phyloP scores from a whole-genome alignment of 2,888 invertebrate species.

The Ornithoptera alexandrae region DNA sequence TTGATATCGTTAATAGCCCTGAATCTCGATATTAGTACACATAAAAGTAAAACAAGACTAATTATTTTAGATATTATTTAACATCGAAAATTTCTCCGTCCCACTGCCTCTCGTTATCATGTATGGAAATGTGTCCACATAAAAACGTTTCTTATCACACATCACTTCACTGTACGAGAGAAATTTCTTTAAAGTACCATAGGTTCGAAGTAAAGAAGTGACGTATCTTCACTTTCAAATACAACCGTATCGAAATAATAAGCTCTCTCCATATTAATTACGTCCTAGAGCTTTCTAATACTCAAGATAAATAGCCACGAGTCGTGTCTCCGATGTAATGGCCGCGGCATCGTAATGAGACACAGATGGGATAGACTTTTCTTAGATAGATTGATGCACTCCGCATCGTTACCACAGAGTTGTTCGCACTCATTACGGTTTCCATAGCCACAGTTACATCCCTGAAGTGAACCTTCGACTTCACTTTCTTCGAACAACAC shows the following conservation, averaged over 20 bases:
- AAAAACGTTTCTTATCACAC: constrained; percentile 44
- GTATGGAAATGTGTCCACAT: constrained; percentile 33
- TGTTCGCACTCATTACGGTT: constrained; percentile 37
- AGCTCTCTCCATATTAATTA: constrained; percentile 74
- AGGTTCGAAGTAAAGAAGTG: constrained; percentile 51
- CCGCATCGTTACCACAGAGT: constrained; percentile 46
- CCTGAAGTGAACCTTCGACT: constrained; percentile 23
- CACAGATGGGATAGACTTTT: constrained; percentile 49
- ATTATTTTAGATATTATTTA: constrained; percentile 25
- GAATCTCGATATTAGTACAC: constrained; percentile 4
- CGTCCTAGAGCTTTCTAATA: constrained; percentile 67
- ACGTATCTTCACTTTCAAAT: constrained; percentile 51
- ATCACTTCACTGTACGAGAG: constrained; percentile 46
- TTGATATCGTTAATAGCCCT: constrained; percentile 17
- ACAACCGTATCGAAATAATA: constrained; percentile 64
- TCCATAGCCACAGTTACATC: constrained; percentile 35
- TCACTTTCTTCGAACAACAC: constrained; percentile 19
- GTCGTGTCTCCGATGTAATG: constrained; percentile 47
- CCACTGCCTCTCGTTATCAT: constrained; percentile 35
- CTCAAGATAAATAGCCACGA: constrained; percentile 58
- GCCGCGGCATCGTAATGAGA: constrained; percentile 57
- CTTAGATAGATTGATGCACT: constrained; percentile 56
- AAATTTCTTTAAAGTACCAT: constrained; percentile 71
- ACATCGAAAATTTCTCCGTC: constrained; percentile 28
- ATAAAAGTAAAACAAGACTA: constrained; percentile 11